Evolutionary conservation across 2,888 invertebrate genomes (phyloP), one percentile per base, ranked within the genome.

Genomic region (Noctua fimbriata): DNA sequence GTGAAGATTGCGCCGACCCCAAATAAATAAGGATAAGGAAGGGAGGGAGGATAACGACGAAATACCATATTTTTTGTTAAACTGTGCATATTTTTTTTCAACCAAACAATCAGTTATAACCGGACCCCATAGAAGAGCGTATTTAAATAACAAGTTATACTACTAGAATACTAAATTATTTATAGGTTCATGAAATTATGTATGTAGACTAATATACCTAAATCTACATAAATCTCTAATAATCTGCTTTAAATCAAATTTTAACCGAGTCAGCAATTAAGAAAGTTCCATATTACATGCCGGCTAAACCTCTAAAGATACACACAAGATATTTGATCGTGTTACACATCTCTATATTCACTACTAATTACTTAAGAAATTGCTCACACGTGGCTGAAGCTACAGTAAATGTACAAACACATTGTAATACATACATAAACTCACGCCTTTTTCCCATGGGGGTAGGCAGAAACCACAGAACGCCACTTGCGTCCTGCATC

Each of bases 341-440:
- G 47, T 73, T 74, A 75, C 72, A 66, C 32, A 69, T 80, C 69
- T 71, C 49, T 63, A 74, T 79, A 79, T 79, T 65, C n/a, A 77
- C 65, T 73, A 87, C 63, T 86, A 84, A 81, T 85, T 80, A 88
- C 85, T 77, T 85, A 78, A 73, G 74, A 78, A 76, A 76, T 80
- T 82, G 60, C 75, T 71, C 77, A 87, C 79, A 69, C 74, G 63
- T 78, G 80, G 44, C 49, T 69, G 52, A 69, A 36, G 24, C 32
- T 72, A 63, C 52, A n/a, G 36, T 71, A 32, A 55, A 71, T 52
- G 24, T 24, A 32, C n/a, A 21, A 32, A 24, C 12, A 9, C 6
- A 10, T 28, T 49, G 3, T 47, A 47, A 47, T 47, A 14, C 14
- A 47, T 47, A 28, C 49, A 9, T 44, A 44, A 44, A 41, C 44